Evolutionary conservation across 2,797 vertebrate genomes (phyloP).

Genomic region (Xenops minutus): DNA sequence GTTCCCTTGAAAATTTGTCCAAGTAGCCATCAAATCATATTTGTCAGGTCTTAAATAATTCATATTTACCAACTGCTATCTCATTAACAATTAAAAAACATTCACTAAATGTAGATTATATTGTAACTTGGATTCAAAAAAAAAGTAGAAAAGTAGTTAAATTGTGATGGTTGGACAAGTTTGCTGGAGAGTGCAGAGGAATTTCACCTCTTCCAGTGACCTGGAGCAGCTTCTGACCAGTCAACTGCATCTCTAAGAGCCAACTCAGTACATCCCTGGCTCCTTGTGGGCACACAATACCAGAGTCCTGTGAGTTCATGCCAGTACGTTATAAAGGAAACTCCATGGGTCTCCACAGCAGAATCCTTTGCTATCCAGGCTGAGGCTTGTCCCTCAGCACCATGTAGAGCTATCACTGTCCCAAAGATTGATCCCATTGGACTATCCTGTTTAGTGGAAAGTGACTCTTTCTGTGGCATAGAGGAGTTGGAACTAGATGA

Average conservation of each 20-base stretch:
- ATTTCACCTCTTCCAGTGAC: neutral
- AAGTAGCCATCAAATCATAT: slow-evolving; percentile 19
- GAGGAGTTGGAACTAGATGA: neutral
- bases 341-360: neutral
- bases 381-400: neutral
- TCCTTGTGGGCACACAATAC: neutral
- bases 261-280: neutral
- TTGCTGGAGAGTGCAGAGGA: neutral
- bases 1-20: neutral
- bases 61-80: slow-evolving; percentile 18
- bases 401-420: fast-evolving
- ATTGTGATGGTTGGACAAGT: neutral
- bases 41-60: slow-evolving; percentile 46
- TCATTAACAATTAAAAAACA: slow-evolving; percentile 41
- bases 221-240: neutral
- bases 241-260: neutral
- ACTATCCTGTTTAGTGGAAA: neutral
- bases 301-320: neutral
- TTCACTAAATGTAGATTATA: slow-evolving; percentile 32
- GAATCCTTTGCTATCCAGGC: neutral
- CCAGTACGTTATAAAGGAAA: neutral
- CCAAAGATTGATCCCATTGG: neutral
- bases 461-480: neutral
- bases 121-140: neutral
- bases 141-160: neutral